Evolutionary conservation across 2,113 vertebrate genomes (phyloP), one percentile per base, ranked within the genome.

Genomic region (Rhegmatorhina hoffmannsi): DNA sequence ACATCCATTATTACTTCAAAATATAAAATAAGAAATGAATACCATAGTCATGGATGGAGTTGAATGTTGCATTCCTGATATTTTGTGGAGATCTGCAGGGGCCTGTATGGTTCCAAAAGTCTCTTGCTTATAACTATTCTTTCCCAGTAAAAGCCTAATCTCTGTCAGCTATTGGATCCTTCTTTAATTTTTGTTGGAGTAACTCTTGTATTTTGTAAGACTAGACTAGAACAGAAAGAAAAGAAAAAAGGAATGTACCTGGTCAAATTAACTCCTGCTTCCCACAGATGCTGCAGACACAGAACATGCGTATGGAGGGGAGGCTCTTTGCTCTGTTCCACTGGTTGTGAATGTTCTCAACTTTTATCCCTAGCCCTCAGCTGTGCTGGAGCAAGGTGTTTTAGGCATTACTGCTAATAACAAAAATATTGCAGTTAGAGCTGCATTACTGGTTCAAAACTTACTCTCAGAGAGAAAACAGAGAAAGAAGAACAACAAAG

Each of bases 261-360:
- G 26, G 49, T 50, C 33, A 44, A 50, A 38, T 10, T 24, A 70
- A 78, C 23, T 36, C 43, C 26, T 44, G 26, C 50, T 77, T 56
- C 56, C 44, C 28, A 7, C 21, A 56, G 43, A 36, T 17, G 43
- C 56, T 36, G 64, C 36, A 33, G 34, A 33, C 6, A 50, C 44
- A 81, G 17, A 62, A 10, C n/a, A 55, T 62, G 50, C 1, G 2
- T 16, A 24, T 2, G 15, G 26, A 82, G 47, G 11, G 0, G 0
- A 19, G 24, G 44, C 18, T 64, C 33, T n/a, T 52, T 72, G 19
- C 94, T 69, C 53, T n/a, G 11, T 44, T 90, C 74, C 59, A 58
- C 23, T 31, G 18, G 1, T 79, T 40, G 59, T 10, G 34, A 80
- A 75, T 0, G 0, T n/a, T 87, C 11, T 69, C 2, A 0, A 31